These are phyloP conservation scores for Linyphia triangularis DNA, from an alignment of 2,888 invertebrate species.

Conservation along the genomic window DNA sequence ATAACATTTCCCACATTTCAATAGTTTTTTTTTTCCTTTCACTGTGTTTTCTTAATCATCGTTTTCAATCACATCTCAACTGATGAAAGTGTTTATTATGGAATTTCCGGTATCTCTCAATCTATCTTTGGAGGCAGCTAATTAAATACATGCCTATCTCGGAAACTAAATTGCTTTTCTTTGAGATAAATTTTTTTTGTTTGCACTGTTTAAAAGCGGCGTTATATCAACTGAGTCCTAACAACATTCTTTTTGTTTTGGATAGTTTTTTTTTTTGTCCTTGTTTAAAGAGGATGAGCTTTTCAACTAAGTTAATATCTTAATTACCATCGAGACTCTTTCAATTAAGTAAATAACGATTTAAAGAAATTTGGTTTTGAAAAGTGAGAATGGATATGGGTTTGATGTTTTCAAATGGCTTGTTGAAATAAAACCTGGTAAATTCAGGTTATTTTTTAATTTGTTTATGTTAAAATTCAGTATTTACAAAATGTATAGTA, in stretches of 20 bases:
- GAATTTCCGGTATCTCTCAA: constrained; percentile 44
- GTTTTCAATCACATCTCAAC: constrained; percentile 26
- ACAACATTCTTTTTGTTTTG: constrained; percentile 11
- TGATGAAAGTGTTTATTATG: constrained; percentile 53
- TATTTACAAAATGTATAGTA: too few relatives aligned
- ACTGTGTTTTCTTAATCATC: constrained; percentile 35
- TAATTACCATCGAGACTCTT: constrained; percentile 16
- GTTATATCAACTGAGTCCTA: neutral
- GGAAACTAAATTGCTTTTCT: constrained; percentile 56
- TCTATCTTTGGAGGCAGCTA: constrained; percentile 55
- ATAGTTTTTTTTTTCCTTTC: constrained; percentile 14
- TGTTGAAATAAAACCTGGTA: too few relatives aligned
- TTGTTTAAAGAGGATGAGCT: neutral
- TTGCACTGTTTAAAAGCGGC: constrained; percentile 25
- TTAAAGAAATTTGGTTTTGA: constrained; percentile 5
- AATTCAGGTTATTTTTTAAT: neutral
- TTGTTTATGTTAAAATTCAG: neutral
- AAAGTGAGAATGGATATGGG: neutral
- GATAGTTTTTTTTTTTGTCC: neutral
- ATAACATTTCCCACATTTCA: neutral
- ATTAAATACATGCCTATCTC: constrained; percentile 53
- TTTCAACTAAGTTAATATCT: constrained; percentile 47
- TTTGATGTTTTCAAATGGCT: too few relatives aligned
- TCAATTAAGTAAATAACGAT: constrained; percentile 32
- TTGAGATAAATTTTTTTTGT: constrained; percentile 55